Percentiles rank a stretch among this genome's conserved stretches.
phyloP scores from a whole-genome alignment of 2,888 invertebrate species.

The Mellilla xanthometata region DNA sequence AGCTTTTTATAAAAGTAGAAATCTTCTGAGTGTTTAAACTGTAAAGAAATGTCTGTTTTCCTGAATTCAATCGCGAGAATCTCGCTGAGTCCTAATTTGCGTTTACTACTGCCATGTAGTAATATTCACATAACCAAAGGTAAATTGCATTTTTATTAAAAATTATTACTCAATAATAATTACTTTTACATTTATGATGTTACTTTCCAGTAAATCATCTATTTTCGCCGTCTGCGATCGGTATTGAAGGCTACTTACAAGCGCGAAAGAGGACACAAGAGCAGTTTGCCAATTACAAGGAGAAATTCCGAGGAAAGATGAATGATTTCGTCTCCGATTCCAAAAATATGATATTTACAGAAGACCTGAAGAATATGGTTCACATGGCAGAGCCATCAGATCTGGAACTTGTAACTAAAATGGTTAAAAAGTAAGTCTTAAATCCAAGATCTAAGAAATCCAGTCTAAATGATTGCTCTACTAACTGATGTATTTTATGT shows the following conservation, averaged over 20 bases:
- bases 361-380: conserved; percentile 92
- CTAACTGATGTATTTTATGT: neutral
- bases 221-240: conserved; percentile 83
- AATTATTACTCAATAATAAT: neutral
- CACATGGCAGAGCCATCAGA: conserved; percentile 87
- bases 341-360: conserved; percentile 89
- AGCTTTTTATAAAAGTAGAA: too few species aligned
- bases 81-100: conserved; percentile 37
- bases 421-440: conserved; percentile 87
- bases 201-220: conserved; percentile 59
- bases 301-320: conserved; percentile 89
- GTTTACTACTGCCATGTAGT: conserved; percentile 40
- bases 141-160: conserved; percentile 18
- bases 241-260: conserved; percentile 83
- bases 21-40: neutral
- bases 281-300: conserved; percentile 84
- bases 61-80: conserved; percentile 44
- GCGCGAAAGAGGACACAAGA: conserved; percentile 77
- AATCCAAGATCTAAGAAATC: too few species aligned
- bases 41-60: conserved; percentile 47
- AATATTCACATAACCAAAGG: conserved; percentile 44
- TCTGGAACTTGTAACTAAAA: conserved; percentile 83
- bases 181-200: neutral
- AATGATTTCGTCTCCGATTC: conserved; percentile 79
- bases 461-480: too few species aligned